These are phyloP conservation scores for Pterostichus niger DNA, from an alignment of 2,888 invertebrate genomes.

Conservation along the genomic window DNA sequence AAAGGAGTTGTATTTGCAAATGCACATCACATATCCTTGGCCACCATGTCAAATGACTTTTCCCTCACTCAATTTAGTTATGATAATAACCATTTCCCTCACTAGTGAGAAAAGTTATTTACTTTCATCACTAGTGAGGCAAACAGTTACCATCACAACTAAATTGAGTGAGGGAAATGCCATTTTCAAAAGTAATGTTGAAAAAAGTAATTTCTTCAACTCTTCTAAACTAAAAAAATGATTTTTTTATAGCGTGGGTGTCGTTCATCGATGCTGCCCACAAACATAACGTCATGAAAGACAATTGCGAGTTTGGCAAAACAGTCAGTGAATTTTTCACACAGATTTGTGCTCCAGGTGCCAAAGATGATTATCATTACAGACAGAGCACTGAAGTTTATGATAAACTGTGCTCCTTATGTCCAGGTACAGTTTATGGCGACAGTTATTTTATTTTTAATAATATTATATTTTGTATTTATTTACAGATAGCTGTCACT, in stretches of 20 bases:
- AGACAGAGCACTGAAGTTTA: slow-evolving; percentile 72
- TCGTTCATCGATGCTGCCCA: slow-evolving; percentile 81
- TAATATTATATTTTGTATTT: background rate
- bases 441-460: background rate
- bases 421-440: slow-evolving; percentile 9
- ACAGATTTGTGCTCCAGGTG: slow-evolving; percentile 83
- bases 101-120: too few relatives aligned
- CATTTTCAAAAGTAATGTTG: too few relatives aligned
- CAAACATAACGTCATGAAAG: slow-evolving; percentile 76
- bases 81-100: too few relatives aligned
- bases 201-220: background rate
- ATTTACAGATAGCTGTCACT: slow-evolving; percentile 77
- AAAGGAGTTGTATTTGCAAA: too few relatives aligned
- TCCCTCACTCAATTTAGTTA: too few relatives aligned
- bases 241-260: slow-evolving; percentile 79
- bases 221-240: background rate
- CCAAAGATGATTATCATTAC: slow-evolving; percentile 78
- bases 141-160: too few relatives aligned
- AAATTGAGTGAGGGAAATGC: too few relatives aligned
- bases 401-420: slow-evolving; percentile 73
- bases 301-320: slow-evolving; percentile 81
- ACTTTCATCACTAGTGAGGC: too few relatives aligned
- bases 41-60: too few relatives aligned
- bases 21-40: too few relatives aligned
- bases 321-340: slow-evolving; percentile 80